Evolutionary conservation across 2,888 invertebrate species (phyloP).

Genomic region (Caradrina kadenii): DNA sequence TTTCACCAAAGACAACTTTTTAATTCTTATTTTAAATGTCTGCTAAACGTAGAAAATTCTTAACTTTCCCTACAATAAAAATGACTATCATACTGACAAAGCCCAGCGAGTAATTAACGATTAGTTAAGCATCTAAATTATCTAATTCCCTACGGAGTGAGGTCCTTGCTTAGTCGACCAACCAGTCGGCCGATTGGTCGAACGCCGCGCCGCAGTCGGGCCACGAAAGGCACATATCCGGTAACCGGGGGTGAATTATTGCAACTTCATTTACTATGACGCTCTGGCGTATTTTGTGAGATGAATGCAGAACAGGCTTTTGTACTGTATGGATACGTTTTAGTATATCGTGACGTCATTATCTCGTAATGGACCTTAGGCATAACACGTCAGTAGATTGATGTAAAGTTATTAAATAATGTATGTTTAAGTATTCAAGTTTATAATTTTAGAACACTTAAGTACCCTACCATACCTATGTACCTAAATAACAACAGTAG

Average conservation of each 20-base stretch:
- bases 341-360: constrained; percentile 44
- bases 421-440: background rate
- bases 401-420: background rate
- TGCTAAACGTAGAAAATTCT: constrained; percentile 6
- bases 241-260: constrained; percentile 81
- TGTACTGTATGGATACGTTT: constrained; percentile 47
- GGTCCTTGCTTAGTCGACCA: constrained; percentile 48
- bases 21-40: background rate
- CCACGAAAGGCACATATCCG: constrained; percentile 76
- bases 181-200: constrained; percentile 36
- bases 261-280: constrained; percentile 83
- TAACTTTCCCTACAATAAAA: constrained; percentile 43
- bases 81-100: constrained; percentile 49
- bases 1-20: background rate
- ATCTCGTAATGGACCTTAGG: constrained; percentile 21
- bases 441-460: background rate
- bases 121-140: constrained; percentile 66
- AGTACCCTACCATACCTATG: too few relatives aligned
- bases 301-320: constrained; percentile 75
- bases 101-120: constrained; percentile 64
- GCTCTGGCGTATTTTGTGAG: constrained; percentile 73
- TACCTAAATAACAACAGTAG: too few relatives aligned
- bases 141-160: constrained; percentile 59
- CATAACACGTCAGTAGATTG: constrained; percentile 4
- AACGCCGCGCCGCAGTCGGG: constrained; percentile 45